Evolutionary conservation across 2,888 invertebrate species (phyloP).

Genomic region (Drosophila maculinotata): DNA sequence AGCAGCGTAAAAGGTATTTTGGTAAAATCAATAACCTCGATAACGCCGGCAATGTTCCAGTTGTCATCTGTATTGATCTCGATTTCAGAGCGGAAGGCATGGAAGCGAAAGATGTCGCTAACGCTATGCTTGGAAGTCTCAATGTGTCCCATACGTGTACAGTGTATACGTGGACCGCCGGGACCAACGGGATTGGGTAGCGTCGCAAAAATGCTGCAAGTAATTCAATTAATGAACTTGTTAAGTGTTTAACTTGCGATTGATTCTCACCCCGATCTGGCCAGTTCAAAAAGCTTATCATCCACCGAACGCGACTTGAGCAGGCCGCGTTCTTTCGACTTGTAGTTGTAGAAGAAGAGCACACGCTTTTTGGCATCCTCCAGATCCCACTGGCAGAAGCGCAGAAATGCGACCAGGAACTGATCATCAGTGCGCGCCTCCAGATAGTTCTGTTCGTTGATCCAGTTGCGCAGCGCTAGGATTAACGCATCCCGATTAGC

Average conservation of each 20-base stretch:
- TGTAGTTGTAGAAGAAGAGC: conserved; percentile 87
- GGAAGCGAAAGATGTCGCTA: conserved; percentile 79
- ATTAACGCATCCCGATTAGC: conserved; percentile 83
- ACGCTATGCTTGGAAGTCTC: conserved; percentile 77
- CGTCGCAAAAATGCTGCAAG: conserved; percentile 74
- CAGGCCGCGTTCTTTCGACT: conserved; percentile 85
- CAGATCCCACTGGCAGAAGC: conserved; percentile 86
- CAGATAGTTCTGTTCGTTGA: conserved; percentile 86
- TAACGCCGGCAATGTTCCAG: conserved; percentile 86
- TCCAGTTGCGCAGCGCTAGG: conserved; percentile 85
- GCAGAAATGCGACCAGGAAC: conserved; percentile 86
- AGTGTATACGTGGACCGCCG: conserved; percentile 86
- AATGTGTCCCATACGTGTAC: conserved; percentile 86
- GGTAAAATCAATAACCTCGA: conserved; percentile 87
- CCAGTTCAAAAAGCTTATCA: conserved; percentile 76
- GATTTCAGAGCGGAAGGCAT: conserved; percentile 79
- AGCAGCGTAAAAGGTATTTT: conserved; percentile 80
- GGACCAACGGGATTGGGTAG: conserved; percentile 83
- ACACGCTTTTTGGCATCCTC: conserved; percentile 86
- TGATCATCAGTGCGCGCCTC: conserved; percentile 85
- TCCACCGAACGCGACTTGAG: conserved; percentile 83
- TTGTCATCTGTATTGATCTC: conserved; percentile 86
- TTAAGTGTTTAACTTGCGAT: not conserved
- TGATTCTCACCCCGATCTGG: conserved; percentile 76
- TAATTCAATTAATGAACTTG: too few species aligned